Conservation (phyloP, 2,888 invertebrate genomes). For the Alentia gelatinosa region DNA sequence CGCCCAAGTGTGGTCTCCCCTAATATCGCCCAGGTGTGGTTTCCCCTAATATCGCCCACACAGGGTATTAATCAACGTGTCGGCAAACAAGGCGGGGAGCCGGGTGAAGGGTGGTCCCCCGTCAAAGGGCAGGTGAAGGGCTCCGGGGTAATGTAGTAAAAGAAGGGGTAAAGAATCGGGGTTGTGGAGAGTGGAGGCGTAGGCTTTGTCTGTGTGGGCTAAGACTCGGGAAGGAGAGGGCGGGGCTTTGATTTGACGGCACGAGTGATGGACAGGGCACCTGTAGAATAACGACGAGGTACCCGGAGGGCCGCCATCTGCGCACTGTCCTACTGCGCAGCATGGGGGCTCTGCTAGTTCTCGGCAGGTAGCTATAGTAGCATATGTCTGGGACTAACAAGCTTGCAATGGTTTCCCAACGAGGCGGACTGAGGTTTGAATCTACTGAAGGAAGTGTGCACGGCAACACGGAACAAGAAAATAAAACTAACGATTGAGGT, state of each 20-base stretch:
- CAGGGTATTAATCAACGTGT: background rate
- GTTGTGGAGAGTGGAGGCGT: background rate
- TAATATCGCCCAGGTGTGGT: too few relatives aligned
- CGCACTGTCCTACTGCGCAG: background rate
- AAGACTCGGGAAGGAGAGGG: background rate
- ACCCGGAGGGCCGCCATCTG: background rate
- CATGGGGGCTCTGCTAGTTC: background rate
- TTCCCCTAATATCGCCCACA: too few relatives aligned
- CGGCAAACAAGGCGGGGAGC: background rate
- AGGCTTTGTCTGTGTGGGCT: background rate
- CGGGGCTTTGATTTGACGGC: background rate
- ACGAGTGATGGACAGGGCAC: background rate
- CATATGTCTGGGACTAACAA: too few relatives aligned
- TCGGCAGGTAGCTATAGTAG: too few relatives aligned
- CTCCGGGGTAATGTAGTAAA: background rate
- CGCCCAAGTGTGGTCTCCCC: too few relatives aligned
- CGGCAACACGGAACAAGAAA: too few relatives aligned
- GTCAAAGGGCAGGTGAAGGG: background rate
- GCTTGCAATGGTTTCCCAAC: too few relatives aligned
- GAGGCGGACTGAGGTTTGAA: too few relatives aligned
- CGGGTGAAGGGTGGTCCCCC: background rate
- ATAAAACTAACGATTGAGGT: too few relatives aligned
- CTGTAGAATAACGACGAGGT: background rate
- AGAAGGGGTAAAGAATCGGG: background rate
- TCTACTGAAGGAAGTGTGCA: too few relatives aligned